phyloP scores from a whole-genome alignment of 2,113 vertebrate species.

The Erinaceus europaeus region DNA sequence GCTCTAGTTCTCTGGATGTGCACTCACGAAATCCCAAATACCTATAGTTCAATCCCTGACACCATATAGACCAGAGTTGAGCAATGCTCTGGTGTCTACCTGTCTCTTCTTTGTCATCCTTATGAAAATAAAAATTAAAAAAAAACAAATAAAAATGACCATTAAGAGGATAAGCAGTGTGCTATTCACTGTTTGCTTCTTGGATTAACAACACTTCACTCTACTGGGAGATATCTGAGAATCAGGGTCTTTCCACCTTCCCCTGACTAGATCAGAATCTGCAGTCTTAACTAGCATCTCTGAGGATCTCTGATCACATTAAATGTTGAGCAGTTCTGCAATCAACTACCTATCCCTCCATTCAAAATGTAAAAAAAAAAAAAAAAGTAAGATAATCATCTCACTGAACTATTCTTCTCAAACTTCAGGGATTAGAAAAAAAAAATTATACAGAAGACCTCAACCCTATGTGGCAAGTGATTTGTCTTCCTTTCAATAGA shows the following conservation, averaged over 20 bases:
- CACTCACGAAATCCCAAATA: no score
- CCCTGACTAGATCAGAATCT: background rate
- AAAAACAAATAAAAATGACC: no score
- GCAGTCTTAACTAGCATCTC: background rate
- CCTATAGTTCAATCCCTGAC: no score
- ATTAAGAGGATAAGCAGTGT: background rate
- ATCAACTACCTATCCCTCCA: background rate
- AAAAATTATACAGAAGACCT: background rate
- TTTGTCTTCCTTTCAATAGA: slow-evolving; percentile 24
- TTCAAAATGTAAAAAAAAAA: background rate
- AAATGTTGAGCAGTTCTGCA: background rate
- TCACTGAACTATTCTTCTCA: background rate
- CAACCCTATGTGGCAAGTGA: background rate
- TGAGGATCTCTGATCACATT: no score
- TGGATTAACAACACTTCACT: background rate
- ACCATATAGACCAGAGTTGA: no score
- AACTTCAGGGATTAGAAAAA: background rate
- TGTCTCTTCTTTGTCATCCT: no score
- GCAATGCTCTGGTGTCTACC: no score
- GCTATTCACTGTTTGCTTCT: background rate
- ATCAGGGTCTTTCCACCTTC: background rate
- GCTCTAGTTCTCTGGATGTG: no score
- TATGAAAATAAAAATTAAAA: no score
- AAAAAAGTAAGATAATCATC: background rate
- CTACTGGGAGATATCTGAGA: background rate